Percentiles rank a stretch among this genome's conserved stretches.
Conservation (phyloP, 2,888 invertebrate species). For the Xestoiulus laeticollis region DNA sequence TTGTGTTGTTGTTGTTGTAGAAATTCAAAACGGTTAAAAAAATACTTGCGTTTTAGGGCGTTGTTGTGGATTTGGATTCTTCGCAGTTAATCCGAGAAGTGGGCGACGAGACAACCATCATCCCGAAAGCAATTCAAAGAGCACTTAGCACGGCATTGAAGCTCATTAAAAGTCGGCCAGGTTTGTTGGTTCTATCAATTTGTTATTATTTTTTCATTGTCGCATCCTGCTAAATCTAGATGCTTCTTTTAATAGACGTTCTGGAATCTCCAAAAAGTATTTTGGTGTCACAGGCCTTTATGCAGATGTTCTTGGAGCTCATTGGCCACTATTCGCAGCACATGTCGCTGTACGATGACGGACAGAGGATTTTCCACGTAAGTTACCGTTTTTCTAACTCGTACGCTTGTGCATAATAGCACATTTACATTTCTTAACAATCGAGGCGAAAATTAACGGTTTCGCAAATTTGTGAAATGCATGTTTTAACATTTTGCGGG, state of each 20-base stretch:
- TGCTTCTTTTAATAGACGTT: slow-evolving; percentile 60
- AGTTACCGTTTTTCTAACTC: slow-evolving; percentile 49
- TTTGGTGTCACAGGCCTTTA: slow-evolving; percentile 80
- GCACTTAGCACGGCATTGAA: slow-evolving; percentile 72
- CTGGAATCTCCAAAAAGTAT: slow-evolving; percentile 73
- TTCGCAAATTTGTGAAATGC: slow-evolving; percentile 8
- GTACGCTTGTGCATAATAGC: no score
- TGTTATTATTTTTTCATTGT: background rate
- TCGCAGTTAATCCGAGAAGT: slow-evolving; percentile 71
- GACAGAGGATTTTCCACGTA: slow-evolving; percentile 66
- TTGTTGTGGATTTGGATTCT: slow-evolving; percentile 77
- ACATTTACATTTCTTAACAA: no score
- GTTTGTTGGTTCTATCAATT: slow-evolving; percentile 57
- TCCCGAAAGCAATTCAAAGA: slow-evolving; percentile 76
- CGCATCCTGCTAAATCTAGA: no score
- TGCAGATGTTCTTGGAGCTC: slow-evolving; percentile 79
- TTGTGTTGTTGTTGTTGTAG: no score
- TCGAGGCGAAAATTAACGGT: background rate
- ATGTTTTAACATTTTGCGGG: background rate
- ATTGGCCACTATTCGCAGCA: slow-evolving; percentile 75
- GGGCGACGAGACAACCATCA: slow-evolving; percentile 80
- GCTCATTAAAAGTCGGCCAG: slow-evolving; percentile 62
- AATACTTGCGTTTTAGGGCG: slow-evolving; percentile 59
- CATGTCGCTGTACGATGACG: slow-evolving; percentile 67
- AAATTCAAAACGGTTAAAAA: background rate